phyloP scores from a whole-genome alignment of 1,140 invertebrate species.

The Neuroterus valhalla region DNA sequence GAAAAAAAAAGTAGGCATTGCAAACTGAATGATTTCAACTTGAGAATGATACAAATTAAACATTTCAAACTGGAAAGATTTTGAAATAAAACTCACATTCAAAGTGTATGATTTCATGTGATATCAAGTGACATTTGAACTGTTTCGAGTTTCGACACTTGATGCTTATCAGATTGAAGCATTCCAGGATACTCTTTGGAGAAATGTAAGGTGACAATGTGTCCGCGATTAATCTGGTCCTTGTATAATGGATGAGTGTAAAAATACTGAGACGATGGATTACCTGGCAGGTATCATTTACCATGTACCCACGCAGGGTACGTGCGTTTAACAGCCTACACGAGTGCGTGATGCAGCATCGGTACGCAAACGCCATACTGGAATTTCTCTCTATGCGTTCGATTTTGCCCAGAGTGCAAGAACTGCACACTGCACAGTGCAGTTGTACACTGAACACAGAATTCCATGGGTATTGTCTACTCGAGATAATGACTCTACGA shows the following conservation, averaged over 20 bases:
- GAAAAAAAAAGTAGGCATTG: too few species aligned
- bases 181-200: not conserved
- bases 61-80: too few species aligned
- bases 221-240: not conserved
- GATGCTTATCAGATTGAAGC: not conserved
- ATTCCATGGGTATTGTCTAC: conserved; percentile 50
- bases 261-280: conserved; percentile 21
- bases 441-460: conserved; percentile 21
- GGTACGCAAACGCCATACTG: not conserved
- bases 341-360: conserved; percentile 16
- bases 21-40: too few species aligned
- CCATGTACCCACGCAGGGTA: conserved; percentile 24
- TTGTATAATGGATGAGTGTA: not conserved
- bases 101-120: too few species aligned
- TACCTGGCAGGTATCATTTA: conserved; percentile 35
- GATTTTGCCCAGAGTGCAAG: conserved; percentile 2
- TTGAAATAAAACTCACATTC: too few species aligned
- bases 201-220: conserved; percentile 16
- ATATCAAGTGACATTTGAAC: not conserved
- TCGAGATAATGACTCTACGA: conserved; percentile 2
- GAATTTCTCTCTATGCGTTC: conserved; percentile 1
- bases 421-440: conserved; percentile 23
- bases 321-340: not conserved
- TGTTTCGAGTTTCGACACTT: not conserved
- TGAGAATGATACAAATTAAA: too few species aligned